These are phyloP conservation scores for Poeciliopsis presidionis DNA, from an alignment of 2,797 vertebrate genomes.

Conservation along the genomic window DNA sequence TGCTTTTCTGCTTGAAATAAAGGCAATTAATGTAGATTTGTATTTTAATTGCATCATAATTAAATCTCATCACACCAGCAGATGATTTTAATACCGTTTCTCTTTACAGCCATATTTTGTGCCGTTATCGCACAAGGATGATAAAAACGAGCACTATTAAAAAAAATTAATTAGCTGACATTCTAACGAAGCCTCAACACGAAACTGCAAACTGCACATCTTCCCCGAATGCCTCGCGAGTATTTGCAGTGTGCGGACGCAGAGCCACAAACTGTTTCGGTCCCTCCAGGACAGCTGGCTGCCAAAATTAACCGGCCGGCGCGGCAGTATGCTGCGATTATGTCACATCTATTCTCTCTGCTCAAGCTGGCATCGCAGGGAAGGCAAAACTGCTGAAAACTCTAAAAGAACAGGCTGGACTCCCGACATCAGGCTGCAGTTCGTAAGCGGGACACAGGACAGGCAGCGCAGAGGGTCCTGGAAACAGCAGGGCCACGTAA, in stretches of 20 bases:
- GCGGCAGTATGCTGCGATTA: conserved; percentile 46
- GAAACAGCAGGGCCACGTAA: not conserved
- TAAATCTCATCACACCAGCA: not conserved
- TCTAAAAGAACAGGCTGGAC: not conserved
- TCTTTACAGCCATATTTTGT: not conserved
- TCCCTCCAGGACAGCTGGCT: conserved; percentile 66
- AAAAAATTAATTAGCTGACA: not conserved
- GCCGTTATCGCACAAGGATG: not conserved
- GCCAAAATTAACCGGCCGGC: conserved; percentile 69
- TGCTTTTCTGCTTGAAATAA: not conserved
- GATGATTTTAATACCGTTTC: not conserved
- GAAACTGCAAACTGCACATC: not conserved
- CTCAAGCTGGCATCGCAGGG: conserved; percentile 19
- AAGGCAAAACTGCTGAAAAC: conserved; percentile 3
- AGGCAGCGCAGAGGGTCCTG: not conserved
- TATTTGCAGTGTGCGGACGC: not conserved
- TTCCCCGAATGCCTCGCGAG: not conserved
- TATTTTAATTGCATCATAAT: not conserved
- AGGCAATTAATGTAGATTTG: not conserved
- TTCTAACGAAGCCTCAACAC: not conserved
- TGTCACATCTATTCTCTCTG: conserved; percentile 67
- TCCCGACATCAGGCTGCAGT: not conserved
- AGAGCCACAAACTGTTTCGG: conserved; percentile 16
- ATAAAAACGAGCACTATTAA: not conserved
- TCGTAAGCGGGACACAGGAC: not conserved